phyloP scores from a whole-genome alignment of 2,797 vertebrate species.

The Falco cherrug region DNA sequence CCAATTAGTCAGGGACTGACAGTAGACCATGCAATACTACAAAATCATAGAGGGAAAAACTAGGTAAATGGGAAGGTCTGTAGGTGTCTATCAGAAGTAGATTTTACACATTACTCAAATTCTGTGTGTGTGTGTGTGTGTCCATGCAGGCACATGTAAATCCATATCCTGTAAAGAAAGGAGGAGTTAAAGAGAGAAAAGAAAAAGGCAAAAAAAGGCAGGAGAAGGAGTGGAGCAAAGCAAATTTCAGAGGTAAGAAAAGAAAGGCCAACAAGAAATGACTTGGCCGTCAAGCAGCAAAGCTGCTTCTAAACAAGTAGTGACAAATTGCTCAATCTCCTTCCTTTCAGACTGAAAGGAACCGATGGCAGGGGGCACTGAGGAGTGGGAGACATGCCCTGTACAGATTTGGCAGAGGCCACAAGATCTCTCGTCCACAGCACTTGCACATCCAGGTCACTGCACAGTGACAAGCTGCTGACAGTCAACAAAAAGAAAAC shows the following conservation, averaged over 20 bases:
- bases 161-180: background rate
- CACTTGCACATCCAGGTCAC: background rate
- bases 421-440: background rate
- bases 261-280: background rate
- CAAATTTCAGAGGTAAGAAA: background rate
- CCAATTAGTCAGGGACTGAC: background rate
- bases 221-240: background rate
- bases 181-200: background rate
- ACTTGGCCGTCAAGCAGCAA: background rate
- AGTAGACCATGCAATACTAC: background rate
- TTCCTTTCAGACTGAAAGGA: background rate
- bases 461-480: background rate
- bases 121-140: background rate
- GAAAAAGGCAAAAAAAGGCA: background rate
- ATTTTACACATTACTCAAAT: background rate
- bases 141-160: background rate
- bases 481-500: constrained; percentile 1
- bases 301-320: background rate
- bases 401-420: background rate
- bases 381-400: background rate
- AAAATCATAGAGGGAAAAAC: background rate
- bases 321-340: constrained; percentile 37
- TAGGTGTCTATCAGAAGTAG: background rate
- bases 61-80: background rate
- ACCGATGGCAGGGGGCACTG: background rate